Evolutionary conservation across 2,797 vertebrate genomes (phyloP).

Genomic region (Enteromius trimaculatus): DNA sequence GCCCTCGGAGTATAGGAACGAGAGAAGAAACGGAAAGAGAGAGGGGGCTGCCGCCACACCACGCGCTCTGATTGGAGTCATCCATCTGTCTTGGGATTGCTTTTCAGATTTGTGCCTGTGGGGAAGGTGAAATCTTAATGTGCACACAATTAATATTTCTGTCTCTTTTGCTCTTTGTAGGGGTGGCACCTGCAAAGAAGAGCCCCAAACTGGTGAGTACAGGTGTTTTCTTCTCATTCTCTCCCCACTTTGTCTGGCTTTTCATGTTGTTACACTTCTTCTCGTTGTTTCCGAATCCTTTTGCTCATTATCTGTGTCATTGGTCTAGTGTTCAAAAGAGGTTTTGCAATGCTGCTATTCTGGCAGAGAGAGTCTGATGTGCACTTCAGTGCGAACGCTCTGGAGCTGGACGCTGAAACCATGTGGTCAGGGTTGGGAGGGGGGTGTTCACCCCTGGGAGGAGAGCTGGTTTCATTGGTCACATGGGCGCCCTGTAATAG

Average conservation of each 20-base stretch:
- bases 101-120: slow-evolving; percentile 55
- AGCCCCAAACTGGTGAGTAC: slow-evolving; percentile 98
- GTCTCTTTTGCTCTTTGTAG: slow-evolving; percentile 72
- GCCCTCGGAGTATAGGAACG: slow-evolving; percentile 62
- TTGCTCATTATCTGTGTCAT: not conserved
- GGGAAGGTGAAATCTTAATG: slow-evolving; percentile 77
- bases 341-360: not conserved
- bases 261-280: slow-evolving; percentile 33
- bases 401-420: not conserved
- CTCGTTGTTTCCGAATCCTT: slow-evolving; percentile 1
- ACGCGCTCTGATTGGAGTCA: slow-evolving; percentile 68
- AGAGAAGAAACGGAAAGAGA: slow-evolving; percentile 56
- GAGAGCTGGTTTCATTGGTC: slow-evolving; percentile 53
- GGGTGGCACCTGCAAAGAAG: slow-evolving; percentile 96
- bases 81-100: slow-evolving; percentile 75
- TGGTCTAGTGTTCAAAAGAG: not conserved
- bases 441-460: slow-evolving; percentile 8
- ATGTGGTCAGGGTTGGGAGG: slow-evolving; percentile 17
- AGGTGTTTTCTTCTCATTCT: slow-evolving; percentile 46
- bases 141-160: slow-evolving; percentile 71
- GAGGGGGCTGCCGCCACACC: slow-evolving; percentile 60
- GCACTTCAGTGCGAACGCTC: not conserved
- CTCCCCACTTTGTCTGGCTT: not conserved
- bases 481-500: slow-evolving; percentile 43
- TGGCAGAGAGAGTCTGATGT: slow-evolving; percentile 19